These are phyloP conservation scores for Platichthys flesus DNA, from an alignment of 2,113 vertebrate species.

Conservation along the genomic window DNA sequence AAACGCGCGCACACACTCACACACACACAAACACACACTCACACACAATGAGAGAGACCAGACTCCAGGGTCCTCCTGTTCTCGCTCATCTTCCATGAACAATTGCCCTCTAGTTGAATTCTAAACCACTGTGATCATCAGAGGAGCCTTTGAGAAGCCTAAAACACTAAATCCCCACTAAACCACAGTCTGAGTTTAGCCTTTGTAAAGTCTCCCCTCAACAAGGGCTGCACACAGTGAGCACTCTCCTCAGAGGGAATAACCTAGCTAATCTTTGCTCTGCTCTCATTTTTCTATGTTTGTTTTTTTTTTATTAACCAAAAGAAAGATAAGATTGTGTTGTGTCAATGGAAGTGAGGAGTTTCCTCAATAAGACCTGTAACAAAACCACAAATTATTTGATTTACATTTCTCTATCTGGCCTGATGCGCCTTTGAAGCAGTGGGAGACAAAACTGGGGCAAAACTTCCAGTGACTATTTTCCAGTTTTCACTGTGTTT, in stretches of 20 bases:
- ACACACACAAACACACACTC: background rate
- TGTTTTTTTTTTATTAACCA: conserved; percentile 60
- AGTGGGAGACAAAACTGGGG: conserved; percentile 32
- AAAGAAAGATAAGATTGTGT: conserved; percentile 67
- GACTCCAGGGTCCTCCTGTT: conserved; percentile 50
- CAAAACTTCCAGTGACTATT: conserved; percentile 25
- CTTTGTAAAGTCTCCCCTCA: conserved; percentile 47
- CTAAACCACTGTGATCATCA: conserved; percentile 83
- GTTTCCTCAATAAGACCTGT: conserved; percentile 39
- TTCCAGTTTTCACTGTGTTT: conserved; percentile 39
- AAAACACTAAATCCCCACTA: conserved; percentile 34
- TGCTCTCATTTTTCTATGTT: conserved; percentile 34
- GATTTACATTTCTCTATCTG: conserved; percentile 39
- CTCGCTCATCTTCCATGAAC: conserved; percentile 57
- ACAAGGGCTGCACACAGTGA: conserved; percentile 67
- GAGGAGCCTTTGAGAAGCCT: conserved; percentile 72
- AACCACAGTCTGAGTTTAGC: conserved; percentile 58
- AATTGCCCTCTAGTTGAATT: conserved; percentile 66
- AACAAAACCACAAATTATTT: conserved; percentile 52
- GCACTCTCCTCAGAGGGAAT: conserved; percentile 47
- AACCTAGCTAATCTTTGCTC: conserved; percentile 43
- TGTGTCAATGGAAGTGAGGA: conserved; percentile 31
- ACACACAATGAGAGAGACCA: conserved; percentile 29
- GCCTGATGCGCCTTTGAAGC: conserved; percentile 26
- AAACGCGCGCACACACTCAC: background rate